These are phyloP conservation scores for Antheraea pernyi DNA, from an alignment of 1,140 invertebrate species.

Conservation along the genomic window DNA sequence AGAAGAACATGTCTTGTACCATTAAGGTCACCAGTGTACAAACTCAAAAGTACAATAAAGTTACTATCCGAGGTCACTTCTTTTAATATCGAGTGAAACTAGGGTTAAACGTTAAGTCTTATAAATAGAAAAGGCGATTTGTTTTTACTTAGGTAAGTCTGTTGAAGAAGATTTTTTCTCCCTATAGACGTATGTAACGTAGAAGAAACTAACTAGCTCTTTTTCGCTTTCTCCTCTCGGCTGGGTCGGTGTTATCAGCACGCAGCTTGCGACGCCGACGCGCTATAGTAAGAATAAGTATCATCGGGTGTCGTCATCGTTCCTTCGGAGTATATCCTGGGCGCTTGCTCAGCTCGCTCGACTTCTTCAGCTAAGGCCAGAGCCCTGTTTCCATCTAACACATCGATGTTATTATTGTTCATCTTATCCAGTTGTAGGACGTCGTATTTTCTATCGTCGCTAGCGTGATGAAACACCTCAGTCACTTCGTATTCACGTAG, in stretches of 20 bases:
- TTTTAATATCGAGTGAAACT: no score
- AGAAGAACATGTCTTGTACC: no score
- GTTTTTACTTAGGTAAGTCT: not conserved
- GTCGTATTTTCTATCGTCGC: conserved; percentile 89
- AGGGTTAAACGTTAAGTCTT: no score
- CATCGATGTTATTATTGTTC: conserved; percentile 81
- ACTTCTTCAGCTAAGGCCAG: conserved; percentile 88
- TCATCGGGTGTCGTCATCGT: conserved; percentile 66
- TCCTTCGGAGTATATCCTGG: conserved; percentile 63
- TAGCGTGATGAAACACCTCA: conserved; percentile 89
- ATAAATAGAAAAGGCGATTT: not conserved
- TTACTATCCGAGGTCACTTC: no score
- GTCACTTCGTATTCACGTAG: conserved; percentile 92
- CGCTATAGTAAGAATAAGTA: conserved; percentile 66
- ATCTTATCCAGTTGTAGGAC: conserved; percentile 84
- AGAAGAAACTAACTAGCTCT: conserved; percentile 55
- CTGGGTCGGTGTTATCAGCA: conserved; percentile 64
- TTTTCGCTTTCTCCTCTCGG: conserved; percentile 70
- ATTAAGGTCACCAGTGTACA: no score
- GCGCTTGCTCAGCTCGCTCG: conserved; percentile 84
- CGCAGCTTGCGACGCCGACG: conserved; percentile 76
- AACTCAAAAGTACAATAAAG: no score
- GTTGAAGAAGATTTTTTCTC: not conserved
- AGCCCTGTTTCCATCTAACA: conserved; percentile 86
- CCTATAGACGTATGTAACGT: not conserved